phyloP scores from a whole-genome alignment of 2,797 vertebrate species.

The Nyctalus aviator region DNA sequence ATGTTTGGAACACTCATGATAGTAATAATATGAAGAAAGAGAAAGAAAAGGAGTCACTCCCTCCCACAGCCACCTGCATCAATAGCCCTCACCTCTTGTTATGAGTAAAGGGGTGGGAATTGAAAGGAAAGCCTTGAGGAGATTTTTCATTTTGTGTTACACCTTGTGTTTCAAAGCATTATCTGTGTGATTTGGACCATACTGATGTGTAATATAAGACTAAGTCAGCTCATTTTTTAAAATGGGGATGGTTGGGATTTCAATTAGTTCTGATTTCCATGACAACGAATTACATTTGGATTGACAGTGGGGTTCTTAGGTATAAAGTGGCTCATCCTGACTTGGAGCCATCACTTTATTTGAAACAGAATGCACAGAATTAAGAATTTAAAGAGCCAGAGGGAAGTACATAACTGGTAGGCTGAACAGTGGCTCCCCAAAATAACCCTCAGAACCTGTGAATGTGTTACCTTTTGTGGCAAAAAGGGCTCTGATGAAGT shows the following conservation, averaged over 20 bases:
- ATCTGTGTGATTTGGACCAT: neutral
- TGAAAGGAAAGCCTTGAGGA: constrained; percentile 36
- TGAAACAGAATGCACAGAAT: constrained; percentile 25
- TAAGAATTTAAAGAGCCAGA: neutral
- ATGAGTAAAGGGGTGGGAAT: constrained; percentile 6
- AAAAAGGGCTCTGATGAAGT: neutral
- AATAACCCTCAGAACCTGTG: neutral
- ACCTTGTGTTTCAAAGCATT: constrained; percentile 48
- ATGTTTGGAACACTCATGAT: constrained; percentile 18
- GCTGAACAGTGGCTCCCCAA: neutral
- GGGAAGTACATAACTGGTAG: neutral
- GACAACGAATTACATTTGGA: constrained; percentile 27
- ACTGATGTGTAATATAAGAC: constrained; percentile 64
- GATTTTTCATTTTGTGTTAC: constrained; percentile 64
- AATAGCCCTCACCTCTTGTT: constrained; percentile 57
- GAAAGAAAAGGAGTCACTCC: constrained; percentile 41
- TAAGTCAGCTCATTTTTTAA: constrained; percentile 52
- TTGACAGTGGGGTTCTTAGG: neutral
- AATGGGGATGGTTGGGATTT: constrained; percentile 58
- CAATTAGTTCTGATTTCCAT: constrained; percentile 52
- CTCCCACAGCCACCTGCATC: neutral
- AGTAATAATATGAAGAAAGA: neutral
- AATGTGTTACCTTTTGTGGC: neutral
- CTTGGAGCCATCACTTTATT: constrained; percentile 15
- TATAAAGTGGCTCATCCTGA: neutral